phyloP scores from a whole-genome alignment of 2,888 invertebrate species.

The Erynnis tages region DNA sequence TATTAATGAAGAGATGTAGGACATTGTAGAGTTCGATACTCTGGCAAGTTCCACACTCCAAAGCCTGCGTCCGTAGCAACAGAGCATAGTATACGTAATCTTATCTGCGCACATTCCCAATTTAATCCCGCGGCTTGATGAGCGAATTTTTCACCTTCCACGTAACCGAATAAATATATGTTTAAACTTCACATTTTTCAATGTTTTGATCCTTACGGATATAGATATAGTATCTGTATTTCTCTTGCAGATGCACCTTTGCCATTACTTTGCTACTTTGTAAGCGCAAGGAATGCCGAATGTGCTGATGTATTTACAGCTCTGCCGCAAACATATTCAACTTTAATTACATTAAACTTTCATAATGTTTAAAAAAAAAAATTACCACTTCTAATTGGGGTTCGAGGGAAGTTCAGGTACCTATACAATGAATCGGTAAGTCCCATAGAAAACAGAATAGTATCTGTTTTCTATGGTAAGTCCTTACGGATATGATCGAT shows the following conservation, averaged over 20 bases:
- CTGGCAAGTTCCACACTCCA: conserved; percentile 15
- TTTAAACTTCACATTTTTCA: not conserved
- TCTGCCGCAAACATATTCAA: no score
- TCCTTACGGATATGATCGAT: no score
- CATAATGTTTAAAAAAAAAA: no score
- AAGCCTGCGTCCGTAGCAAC: conserved; percentile 37
- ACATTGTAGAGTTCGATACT: conserved; percentile 1
- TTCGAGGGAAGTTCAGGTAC: no score
- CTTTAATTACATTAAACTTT: no score
- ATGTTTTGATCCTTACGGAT: not conserved
- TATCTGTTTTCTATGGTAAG: not conserved
- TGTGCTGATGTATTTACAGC: no score
- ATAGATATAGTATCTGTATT: not conserved
- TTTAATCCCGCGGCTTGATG: conserved; percentile 36
- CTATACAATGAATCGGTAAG: no score
- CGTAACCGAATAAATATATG: conserved; percentile 29
- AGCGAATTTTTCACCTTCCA: conserved; percentile 35
- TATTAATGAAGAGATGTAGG: no score
- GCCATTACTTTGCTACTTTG: not conserved
- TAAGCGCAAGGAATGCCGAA: not conserved
- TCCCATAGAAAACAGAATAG: no score
- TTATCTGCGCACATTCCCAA: conserved; percentile 38
- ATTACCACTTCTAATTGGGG: no score
- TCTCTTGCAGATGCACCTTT: not conserved
- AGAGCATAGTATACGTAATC: conserved; percentile 36